Base-by-base conservation (phyloP, 2,888 invertebrate species). In the Nudaria mundana region DNA sequence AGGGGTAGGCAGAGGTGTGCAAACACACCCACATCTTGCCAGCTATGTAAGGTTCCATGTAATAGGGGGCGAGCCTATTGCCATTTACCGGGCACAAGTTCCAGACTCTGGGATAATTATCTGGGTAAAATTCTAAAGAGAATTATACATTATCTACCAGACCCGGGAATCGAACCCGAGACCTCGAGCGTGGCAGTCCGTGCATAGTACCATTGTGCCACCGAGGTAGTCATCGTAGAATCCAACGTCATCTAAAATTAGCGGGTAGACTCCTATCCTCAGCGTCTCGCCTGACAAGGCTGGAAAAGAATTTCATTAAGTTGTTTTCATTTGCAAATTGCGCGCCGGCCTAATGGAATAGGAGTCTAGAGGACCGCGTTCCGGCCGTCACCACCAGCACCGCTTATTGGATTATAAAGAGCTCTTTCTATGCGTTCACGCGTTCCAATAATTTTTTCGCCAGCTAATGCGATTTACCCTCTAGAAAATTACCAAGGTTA, bases 251-350 rank as follows among this genome's bases (percentile, higher is more conserved):
- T 71, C 63, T 73, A 58, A 61, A 78, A 77, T 76, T n/a, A n/a
- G n/a, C n/a, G n/a, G n/a, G n/a, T n/a, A n/a, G n/a, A n/a, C 63
- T 63, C 3, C 20, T 20, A 5, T 44, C 59, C 56, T 58, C 52
- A 53, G 59, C 52, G 63, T 65, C n/a, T n/a, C n/a, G 61, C 56
- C 44, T 58, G 62, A 62, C 69, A 67, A 66, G 66, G 66, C 71
- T 71, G 76, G 66, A 71, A 75, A 85, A 81, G 86, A 87, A 88
- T 87, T 88, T 86, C 87, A 87, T 86, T 87, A 87, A 87, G 85
- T 88, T 86, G 85, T 86, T 84, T 86, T 86, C 85, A 86, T 88
- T 88, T 84, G 85, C 86, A 86, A 87, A 88, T 86, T 83, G 81
- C 80, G 81, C 78, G 72, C 74, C 76, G 66, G 85, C 79, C 82